Evolutionary conservation across 2,797 vertebrate genomes (phyloP), one percentile per base, ranked within the genome.

Genomic region (Microctenopoma stevenorrisi): DNA sequence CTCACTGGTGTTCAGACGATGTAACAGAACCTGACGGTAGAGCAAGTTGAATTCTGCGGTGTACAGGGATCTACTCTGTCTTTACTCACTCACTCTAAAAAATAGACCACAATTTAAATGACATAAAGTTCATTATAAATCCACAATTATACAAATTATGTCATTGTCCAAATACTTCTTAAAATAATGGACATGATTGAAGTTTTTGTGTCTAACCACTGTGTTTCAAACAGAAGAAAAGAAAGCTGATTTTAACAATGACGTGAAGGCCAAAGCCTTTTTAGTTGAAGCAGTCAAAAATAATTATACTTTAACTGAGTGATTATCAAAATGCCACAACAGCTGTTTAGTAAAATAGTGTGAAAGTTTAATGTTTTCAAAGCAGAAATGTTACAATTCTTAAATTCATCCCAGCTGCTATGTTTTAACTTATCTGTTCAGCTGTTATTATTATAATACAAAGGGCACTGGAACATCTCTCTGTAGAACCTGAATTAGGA

Each of bases 261-360:
- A 74, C 37, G 42, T 47, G 22, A 54, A 15, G 67, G 55, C 52
- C 60, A 55, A 30, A 25, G 14, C 16, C 0, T 22, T 71, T 61
- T 68, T 40, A 64, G 46, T 38, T 48, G 18, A 68, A 64, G 59
- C 54, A 59, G 28, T 15, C 26, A 64, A 56, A 64, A 65, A 44
- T 38, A 56, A 70, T 72, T 42, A 40, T 2, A 2, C 7, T 67
- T 66, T 72, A 35, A 60, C 26, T 57, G n/a, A 58, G 58, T 70
- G 26, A 40, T 53, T 73, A 58, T 52, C n/a, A 50, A 76, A 78
- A 75, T 50, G 42, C 51, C 55, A 56, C 38, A 35, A 28, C 16
- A 33, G 53, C 47, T 61, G 7, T 53, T 74, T 75, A n/a, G n/a
- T 28, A 58, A n/a, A 38, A 37, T 51, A 25, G 30, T 64, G 47